Conservation (phyloP, 1,140 invertebrate species). For the Olivierus martensii region DNA sequence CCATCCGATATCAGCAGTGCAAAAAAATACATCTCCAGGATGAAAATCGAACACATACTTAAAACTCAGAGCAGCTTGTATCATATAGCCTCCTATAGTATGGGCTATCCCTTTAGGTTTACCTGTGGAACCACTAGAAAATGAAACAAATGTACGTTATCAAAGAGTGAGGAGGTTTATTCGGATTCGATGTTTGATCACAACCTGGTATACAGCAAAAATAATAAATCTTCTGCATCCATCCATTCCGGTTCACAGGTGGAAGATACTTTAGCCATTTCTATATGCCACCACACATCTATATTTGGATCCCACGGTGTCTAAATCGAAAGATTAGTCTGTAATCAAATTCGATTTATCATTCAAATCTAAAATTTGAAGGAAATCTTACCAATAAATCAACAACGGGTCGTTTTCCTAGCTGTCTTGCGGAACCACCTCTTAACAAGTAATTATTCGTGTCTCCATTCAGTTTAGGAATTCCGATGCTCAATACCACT, state of each 20-base stretch:
- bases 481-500: constrained; percentile 3
- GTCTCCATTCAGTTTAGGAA: not conserved
- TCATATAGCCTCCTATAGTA: constrained; percentile 80
- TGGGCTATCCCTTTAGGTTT: constrained; percentile 95
- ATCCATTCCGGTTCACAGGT: constrained; percentile 86
- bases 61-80: constrained; percentile 78
- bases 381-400: too few relatives aligned
- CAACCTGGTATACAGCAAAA: constrained; percentile 78
- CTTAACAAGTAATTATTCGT: too few relatives aligned
- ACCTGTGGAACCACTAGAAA: constrained; percentile 70
- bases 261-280: constrained; percentile 53
- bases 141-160: not conserved
- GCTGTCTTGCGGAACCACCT: not conserved
- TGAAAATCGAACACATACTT: constrained; percentile 93
- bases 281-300: constrained; percentile 82
- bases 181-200: not conserved
- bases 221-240: constrained; percentile 85
- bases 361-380: too few relatives aligned
- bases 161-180: not conserved
- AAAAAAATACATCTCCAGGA: constrained; percentile 83
- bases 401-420: too few relatives aligned
- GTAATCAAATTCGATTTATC: too few relatives aligned
- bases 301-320: constrained; percentile 51
- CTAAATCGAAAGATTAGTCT: not conserved
- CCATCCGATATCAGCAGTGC: constrained; percentile 97